A percentile compares a stretch with the other conserved stretches of the same genome.
These are phyloP conservation scores for Eulemur mongoz DNA, from an alignment of 2,797 vertebrate genomes.

Conservation along the genomic window DNA sequence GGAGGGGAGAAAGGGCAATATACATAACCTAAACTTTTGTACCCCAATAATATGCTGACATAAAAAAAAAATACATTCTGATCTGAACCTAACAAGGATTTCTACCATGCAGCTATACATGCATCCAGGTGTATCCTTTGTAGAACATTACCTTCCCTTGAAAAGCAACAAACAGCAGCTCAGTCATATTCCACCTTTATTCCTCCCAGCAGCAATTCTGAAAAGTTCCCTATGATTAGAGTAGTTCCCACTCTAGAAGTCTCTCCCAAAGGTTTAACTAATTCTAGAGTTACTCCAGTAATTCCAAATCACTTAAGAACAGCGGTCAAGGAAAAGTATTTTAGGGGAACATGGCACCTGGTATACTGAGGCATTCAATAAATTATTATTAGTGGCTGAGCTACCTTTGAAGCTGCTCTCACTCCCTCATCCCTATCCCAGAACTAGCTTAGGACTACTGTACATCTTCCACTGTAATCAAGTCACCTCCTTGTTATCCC, in stretches of 20 bases:
- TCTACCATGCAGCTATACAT: not conserved
- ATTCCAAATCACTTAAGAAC: constrained; percentile 42
- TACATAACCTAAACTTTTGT: no score
- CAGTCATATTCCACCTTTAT: not conserved
- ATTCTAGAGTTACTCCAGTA: constrained; percentile 7
- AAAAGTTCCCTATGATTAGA: constrained; percentile 17
- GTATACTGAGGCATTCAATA: not conserved
- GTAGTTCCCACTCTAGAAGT: constrained; percentile 11
- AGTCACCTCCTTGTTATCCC: not conserved
- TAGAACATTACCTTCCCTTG: not conserved
- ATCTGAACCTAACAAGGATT: not conserved
- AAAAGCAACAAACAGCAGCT: not conserved
- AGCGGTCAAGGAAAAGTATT: constrained; percentile 29
- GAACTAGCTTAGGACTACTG: not conserved
- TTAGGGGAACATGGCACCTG: not conserved
- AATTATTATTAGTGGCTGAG: not conserved
- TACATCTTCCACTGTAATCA: not conserved
- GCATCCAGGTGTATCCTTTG: not conserved
- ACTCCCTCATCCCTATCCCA: not conserved
- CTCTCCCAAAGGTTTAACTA: not conserved
- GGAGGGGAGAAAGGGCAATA: no score
- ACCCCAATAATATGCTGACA: no score
- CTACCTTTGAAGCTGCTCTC: not conserved
- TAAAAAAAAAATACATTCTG: not conserved
- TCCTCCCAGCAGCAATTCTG: constrained; percentile 12